Evolutionary conservation across 2,888 invertebrate genomes (phyloP).

Genomic region (Branchipolynoe longqiensis): DNA sequence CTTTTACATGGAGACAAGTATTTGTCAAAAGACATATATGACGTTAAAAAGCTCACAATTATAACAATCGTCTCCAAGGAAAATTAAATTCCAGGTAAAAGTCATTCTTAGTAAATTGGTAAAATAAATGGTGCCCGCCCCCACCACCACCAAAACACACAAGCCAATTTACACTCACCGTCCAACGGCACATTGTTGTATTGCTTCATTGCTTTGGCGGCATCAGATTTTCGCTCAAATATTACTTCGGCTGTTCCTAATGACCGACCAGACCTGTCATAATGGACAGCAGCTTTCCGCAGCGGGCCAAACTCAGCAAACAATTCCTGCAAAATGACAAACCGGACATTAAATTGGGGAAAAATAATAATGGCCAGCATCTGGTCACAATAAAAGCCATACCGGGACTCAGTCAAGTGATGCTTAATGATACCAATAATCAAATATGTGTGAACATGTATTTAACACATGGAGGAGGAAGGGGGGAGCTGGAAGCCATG

Average conservation of each 20-base stretch:
- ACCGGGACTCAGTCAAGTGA: too few species aligned
- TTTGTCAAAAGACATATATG: too few species aligned
- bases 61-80: too few species aligned
- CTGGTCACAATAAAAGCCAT: too few species aligned
- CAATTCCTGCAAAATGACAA: constrained; percentile 86
- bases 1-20: too few species aligned
- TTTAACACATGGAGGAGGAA: too few species aligned
- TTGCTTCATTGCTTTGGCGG: constrained; percentile 94
- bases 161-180: constrained; percentile 84
- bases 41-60: too few species aligned
- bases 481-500: too few species aligned
- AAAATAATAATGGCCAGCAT: background rate
- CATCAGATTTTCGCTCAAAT: constrained; percentile 95
- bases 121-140: background rate
- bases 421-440: too few species aligned
- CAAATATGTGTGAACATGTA: too few species aligned
- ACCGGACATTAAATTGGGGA: background rate
- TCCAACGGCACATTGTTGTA: constrained; percentile 98
- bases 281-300: constrained; percentile 96
- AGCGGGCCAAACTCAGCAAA: constrained; percentile 98
- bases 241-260: constrained; percentile 98
- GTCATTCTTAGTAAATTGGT: too few species aligned
- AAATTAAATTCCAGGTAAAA: too few species aligned
- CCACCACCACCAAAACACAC: background rate
- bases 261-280: constrained; percentile 97